A percentile compares a stretch with the other conserved stretches of the same genome.
Conservation (phyloP, 2,888 invertebrate genomes). For the Archips xylosteana region DNA sequence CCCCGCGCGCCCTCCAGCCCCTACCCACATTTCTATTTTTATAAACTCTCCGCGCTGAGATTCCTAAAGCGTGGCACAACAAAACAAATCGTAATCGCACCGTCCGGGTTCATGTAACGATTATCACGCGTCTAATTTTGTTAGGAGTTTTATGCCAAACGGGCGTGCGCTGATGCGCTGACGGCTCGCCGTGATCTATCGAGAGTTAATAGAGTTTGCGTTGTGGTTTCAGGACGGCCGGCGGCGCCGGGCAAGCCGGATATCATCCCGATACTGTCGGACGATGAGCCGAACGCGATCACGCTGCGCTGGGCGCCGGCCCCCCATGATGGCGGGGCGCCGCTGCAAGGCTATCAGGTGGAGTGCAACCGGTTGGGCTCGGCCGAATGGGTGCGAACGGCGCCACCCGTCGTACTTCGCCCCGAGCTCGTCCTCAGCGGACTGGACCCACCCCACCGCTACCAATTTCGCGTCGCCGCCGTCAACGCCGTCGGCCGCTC, state of each 20-base stretch:
- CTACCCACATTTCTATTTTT: slow-evolving; percentile 75
- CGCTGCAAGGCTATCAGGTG: slow-evolving; percentile 93
- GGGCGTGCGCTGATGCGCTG: slow-evolving; percentile 58
- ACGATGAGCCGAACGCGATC: slow-evolving; percentile 92
- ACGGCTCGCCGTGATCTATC: slow-evolving; percentile 49
- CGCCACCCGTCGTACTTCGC: slow-evolving; percentile 89
- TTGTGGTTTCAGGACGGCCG: slow-evolving; percentile 88
- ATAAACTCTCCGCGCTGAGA: slow-evolving; percentile 76
- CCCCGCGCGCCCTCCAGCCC: slow-evolving; percentile 50
- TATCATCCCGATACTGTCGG: slow-evolving; percentile 89
- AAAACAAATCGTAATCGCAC: slow-evolving; percentile 81
- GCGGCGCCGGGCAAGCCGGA: slow-evolving; percentile 93
- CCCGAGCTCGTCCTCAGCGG: slow-evolving; percentile 93
- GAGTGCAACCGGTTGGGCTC: slow-evolving; percentile 90
- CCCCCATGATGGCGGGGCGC: slow-evolving; percentile 93
- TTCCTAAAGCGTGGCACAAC: slow-evolving; percentile 81
- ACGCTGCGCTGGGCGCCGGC: slow-evolving; percentile 94
- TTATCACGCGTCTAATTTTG: slow-evolving; percentile 80
- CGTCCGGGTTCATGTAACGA: slow-evolving; percentile 79
- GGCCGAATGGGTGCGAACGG: slow-evolving; percentile 93
- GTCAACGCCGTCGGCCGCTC: slow-evolving; percentile 96
- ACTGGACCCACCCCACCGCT: slow-evolving; percentile 93
- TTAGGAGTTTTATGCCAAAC: slow-evolving; percentile 76
- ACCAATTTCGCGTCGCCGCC: slow-evolving; percentile 96
- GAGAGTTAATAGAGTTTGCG: slow-evolving; percentile 42